These are phyloP conservation scores for Clistopyga incitator DNA, from an alignment of 2,888 invertebrate genomes.

Conservation along the genomic window DNA sequence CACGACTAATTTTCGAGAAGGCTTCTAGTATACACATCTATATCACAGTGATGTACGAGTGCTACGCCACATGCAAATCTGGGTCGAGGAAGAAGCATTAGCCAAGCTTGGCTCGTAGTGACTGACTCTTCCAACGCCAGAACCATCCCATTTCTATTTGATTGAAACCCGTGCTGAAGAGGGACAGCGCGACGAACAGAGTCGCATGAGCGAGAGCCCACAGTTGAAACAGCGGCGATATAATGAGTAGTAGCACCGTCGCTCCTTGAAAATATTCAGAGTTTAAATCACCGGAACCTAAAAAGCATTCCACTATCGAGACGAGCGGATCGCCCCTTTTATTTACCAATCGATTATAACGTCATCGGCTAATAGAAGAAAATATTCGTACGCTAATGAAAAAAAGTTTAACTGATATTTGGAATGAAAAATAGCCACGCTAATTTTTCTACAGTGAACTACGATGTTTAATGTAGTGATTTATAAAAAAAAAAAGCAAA, in stretches of 20 bases:
- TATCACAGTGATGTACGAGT: slow-evolving; percentile 74
- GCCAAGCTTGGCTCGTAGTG: slow-evolving; percentile 62
- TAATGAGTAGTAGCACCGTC: slow-evolving; percentile 75
- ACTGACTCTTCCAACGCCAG: slow-evolving; percentile 76
- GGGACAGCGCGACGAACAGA: slow-evolving; percentile 78
- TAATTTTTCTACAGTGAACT: neutral
- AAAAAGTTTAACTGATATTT: no score
- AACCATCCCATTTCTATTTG: slow-evolving; percentile 82
- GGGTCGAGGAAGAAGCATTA: slow-evolving; percentile 45
- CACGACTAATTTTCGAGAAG: slow-evolving; percentile 47
- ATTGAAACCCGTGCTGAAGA: slow-evolving; percentile 79
- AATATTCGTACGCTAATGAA: no score
- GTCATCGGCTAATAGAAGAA: no score
- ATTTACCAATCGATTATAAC: neutral
- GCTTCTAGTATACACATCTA: slow-evolving; percentile 67
- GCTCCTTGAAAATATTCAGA: slow-evolving; percentile 71
- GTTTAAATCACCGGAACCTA: neutral
- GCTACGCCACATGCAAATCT: slow-evolving; percentile 64
- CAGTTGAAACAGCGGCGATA: slow-evolving; percentile 81
- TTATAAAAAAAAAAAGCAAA: no score
- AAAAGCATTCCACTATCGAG: neutral
- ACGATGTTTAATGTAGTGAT: no score
- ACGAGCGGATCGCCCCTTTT: slow-evolving; percentile 2
- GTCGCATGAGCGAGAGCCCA: slow-evolving; percentile 77
- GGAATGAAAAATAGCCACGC: neutral